Evolutionary conservation across 2,888 invertebrate genomes (phyloP).

Genomic region (Oscheius sp.): DNA sequence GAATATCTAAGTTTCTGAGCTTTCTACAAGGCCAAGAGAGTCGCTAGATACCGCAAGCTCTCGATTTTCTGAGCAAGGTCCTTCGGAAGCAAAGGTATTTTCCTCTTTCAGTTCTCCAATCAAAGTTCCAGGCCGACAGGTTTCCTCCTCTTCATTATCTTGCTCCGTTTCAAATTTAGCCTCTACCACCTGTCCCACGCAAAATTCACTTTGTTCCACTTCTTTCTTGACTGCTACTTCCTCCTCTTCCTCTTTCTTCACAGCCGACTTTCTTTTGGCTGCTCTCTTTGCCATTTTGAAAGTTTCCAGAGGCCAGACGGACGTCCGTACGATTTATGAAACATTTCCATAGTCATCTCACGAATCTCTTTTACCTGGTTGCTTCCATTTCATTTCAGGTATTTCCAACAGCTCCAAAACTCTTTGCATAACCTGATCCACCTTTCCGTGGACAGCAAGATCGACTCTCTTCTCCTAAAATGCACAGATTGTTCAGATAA

Average conservation of each 20-base stretch:
- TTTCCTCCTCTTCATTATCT: not conserved
- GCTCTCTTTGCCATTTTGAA: conserved; percentile 6
- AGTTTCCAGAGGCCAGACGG: conserved; percentile 1
- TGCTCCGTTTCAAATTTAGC: not conserved
- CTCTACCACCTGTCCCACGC: too few relatives aligned
- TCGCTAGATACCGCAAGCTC: too few relatives aligned
- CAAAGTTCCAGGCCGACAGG: too few relatives aligned
- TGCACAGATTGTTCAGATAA: not conserved
- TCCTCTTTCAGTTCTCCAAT: too few relatives aligned
- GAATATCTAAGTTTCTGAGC: too few relatives aligned
- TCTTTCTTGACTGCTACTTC: conserved; percentile 17
- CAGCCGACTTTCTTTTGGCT: not conserved
- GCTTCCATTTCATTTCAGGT: not conserved
- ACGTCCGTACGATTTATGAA: conserved; percentile 6
- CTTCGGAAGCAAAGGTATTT: too few relatives aligned
- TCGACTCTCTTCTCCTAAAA: conserved; percentile 64
- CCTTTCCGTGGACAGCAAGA: conserved; percentile 64
- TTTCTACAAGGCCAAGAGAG: too few relatives aligned
- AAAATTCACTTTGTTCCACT: not conserved
- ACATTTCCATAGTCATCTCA: too few relatives aligned
- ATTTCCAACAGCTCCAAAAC: conserved; percentile 45
- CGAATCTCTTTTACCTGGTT: not conserved
- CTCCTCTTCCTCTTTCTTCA: conserved; percentile 16
- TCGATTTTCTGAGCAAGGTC: too few relatives aligned
- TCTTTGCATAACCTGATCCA: conserved; percentile 60